A percentile compares a stretch with the other conserved stretches of the same genome.
Conservation (phyloP, 1,140 invertebrate genomes). For the Zaprionus ornatus region DNA sequence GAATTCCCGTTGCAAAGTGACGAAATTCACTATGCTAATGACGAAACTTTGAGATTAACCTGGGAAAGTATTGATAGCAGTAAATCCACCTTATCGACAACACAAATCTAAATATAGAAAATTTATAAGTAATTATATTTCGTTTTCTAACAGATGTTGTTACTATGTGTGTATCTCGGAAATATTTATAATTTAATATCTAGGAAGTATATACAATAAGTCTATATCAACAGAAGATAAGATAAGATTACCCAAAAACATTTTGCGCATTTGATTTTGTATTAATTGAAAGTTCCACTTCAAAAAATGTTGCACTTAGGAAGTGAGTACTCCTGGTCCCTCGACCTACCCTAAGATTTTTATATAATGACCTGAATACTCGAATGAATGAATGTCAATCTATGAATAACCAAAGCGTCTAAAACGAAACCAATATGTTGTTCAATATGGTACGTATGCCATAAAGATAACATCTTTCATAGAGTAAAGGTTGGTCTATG, state of each 20-base stretch:
- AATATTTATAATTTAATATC: background rate
- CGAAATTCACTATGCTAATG: constrained; percentile 16
- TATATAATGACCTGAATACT: background rate
- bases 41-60: background rate
- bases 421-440: background rate
- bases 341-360: background rate
- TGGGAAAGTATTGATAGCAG: constrained; percentile 13
- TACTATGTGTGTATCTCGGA: background rate
- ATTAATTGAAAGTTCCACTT: background rate
- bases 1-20: constrained; percentile 1
- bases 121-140: too few species aligned
- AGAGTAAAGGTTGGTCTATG: background rate
- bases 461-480: background rate
- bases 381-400: background rate
- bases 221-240: background rate
- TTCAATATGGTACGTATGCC: background rate
- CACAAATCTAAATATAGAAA: background rate
- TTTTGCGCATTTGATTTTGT: background rate
- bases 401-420: background rate
- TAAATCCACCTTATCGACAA: constrained; percentile 29
- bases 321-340: background rate
- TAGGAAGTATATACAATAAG: background rate
- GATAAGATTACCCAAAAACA: background rate
- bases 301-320: background rate
- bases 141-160: background rate